Conservation (phyloP, 2,888 invertebrate species). For the Octodonta nipae region DNA sequence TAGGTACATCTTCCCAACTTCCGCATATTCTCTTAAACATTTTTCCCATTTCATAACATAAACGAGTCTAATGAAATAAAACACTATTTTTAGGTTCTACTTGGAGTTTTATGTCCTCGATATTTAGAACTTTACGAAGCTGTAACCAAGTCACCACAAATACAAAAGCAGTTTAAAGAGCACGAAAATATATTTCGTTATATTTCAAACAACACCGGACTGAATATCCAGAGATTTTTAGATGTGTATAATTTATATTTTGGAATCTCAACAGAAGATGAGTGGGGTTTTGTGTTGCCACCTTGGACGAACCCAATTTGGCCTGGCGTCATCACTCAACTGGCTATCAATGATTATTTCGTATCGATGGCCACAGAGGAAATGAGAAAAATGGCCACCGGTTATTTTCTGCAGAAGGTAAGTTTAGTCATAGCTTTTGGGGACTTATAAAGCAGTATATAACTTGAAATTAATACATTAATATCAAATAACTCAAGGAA, state of each 20-base stretch:
- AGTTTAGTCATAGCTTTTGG: too few relatives aligned
- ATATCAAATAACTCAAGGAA: background rate
- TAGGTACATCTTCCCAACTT: too few relatives aligned
- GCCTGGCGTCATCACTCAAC: constrained; percentile 25
- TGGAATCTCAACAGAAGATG: constrained; percentile 47
- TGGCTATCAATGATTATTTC: constrained; percentile 19
- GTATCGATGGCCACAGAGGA: constrained; percentile 21
- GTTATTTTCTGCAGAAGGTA: constrained; percentile 17
- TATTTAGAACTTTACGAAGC: constrained; percentile 15
- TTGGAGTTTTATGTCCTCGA: constrained; percentile 16
- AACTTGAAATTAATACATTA: too few relatives aligned
- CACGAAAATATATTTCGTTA: constrained; percentile 37
- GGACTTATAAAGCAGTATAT: too few relatives aligned
- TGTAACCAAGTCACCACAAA: constrained; percentile 21
- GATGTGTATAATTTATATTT: constrained; percentile 47
- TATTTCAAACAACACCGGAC: constrained; percentile 39
- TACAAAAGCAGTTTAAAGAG: constrained; percentile 34
- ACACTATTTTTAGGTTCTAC: constrained; percentile 11
- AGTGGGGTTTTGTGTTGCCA: constrained; percentile 30
- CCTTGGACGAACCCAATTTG: constrained; percentile 31
- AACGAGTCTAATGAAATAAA: too few relatives aligned
- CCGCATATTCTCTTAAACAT: too few relatives aligned
- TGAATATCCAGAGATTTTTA: constrained; percentile 39
- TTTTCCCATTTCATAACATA: too few relatives aligned
- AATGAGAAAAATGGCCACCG: constrained; percentile 19